phyloP scores from a whole-genome alignment of 2,888 invertebrate genomes.

The Coelinius sp. region DNA sequence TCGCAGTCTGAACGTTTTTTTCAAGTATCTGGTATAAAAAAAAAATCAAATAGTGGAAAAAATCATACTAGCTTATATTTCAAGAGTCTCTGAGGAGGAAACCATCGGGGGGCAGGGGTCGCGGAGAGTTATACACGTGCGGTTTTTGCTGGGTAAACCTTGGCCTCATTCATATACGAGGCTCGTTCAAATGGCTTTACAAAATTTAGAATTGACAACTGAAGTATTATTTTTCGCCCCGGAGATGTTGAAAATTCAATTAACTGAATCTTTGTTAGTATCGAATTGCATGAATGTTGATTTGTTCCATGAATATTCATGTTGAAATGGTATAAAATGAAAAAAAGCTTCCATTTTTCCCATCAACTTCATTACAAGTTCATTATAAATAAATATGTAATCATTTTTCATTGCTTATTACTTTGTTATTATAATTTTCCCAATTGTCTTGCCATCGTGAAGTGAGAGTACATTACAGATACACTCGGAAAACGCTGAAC shows the following conservation, averaged over 20 bases:
- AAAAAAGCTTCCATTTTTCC: neutral
- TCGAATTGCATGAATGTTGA: neutral
- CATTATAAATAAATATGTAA: neutral
- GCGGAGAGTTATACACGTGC: conserved; percentile 54
- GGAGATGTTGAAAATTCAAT: neutral
- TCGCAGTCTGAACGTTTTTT: neutral
- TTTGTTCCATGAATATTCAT: neutral
- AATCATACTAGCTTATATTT: conserved; percentile 7
- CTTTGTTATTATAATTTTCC: neutral
- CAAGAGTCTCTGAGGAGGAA: neutral
- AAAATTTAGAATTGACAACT: conserved; percentile 16
- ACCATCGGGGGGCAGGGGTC: conserved; percentile 40
- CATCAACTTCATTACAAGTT: neutral
- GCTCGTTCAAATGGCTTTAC: conserved; percentile 43
- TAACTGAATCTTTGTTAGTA: neutral
- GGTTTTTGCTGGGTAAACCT: conserved; percentile 48
- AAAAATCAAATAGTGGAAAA: neutral
- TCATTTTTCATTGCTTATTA: no score
- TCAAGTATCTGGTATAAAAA: conserved; percentile 11
- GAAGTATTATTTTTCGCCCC: neutral
- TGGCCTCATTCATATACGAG: conserved; percentile 51
- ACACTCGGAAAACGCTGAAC: neutral
- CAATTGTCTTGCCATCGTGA: neutral
- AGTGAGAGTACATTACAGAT: neutral
- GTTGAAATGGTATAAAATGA: neutral